Base-by-base conservation (phyloP, 2,888 invertebrate genomes). In the Dasypogon diadema region DNA sequence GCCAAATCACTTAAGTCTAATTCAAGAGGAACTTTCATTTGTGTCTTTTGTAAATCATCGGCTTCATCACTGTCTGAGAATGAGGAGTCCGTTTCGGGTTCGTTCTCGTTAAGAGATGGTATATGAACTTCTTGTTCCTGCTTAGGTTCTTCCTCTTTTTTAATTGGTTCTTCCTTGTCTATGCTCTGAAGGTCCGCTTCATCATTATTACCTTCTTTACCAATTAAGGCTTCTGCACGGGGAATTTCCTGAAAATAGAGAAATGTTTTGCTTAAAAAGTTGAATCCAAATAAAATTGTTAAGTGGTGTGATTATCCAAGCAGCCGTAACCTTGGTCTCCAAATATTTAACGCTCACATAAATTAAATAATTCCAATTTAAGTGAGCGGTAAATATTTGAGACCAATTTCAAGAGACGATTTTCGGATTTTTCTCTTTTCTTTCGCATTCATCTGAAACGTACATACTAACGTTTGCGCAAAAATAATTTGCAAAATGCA, bases 1-100 rank as follows among this genome's bases (percentile, higher is more conserved):
- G 94, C 93, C 77, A 95, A 88, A 78, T 95, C 94, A 81, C 94
- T 94, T 77, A 95, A 90, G 86, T 94, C 93, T 83, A 95, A 89
- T 84, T 93, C 93, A 76, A 94, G 89, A 76, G 94, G 94, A 83
- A 95, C 87, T 84, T 92, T 93, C 83, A 92, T 89, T 81, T 90
- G 89, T 76, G 80, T 82, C 78, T 85, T 85, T 83, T 85, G 91
- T 79, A 88, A 87, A 77, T 91, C 90, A 68, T 90, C 88, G 63
- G 89, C 88, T 77, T 88, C 90, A 77, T 90, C 90, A 42, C 88
- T 89, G 21, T 87, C 87, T 0, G 88, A 87, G 80, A 89, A 90
- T 83, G 88, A 89, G 14, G 88, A 89, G 81, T 88, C 90, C 10
- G 88, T 88, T 76, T 85, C 85, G 14, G 85, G 84, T 73, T 81